Evolutionary conservation across 2,888 invertebrate genomes (phyloP), one percentile per base, ranked within the genome.

Genomic region (Esperia sulphurella): DNA sequence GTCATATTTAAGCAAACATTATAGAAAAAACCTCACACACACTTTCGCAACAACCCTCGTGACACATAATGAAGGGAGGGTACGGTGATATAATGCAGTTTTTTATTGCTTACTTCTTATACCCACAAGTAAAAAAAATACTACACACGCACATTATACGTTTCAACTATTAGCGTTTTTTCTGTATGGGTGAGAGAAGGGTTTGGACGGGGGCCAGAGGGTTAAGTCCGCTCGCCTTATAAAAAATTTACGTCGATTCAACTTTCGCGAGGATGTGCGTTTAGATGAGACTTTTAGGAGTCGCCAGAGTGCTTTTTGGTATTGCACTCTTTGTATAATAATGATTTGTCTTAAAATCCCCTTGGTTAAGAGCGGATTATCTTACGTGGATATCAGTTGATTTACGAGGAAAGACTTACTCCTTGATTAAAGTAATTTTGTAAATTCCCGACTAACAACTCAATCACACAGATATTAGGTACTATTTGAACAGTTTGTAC

Each of bases 61-160:
- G 76, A 74, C 82, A 75, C 71, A 73, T 84, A 83, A 86, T 82
- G 83, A 83, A 79, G 82, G 86, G 85, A 82, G 86, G 84, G 81
- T 73, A 78, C 72, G 65, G 78, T 86, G 87, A 87, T 89, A 88
- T 88, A 89, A 87, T 88, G 89, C 87, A 85, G 79, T 88, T 89
- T 89, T 89, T 89, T 89, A 87, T 87, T 86, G 83, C 87, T 76
- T 72, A 73, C 84, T 88, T 79, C 83, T 83, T 79, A 79, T 83
- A 86, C 85, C 83, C 87, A 85, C 83, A 83, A 80, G 78, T 71
- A 83, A 86, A 85, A 84, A 80, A 84, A 82, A 80, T 61, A 69
- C 81, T 75, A 75, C 78, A 76, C 79, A 73, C 76, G 75, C 76
- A 76, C 75, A 79, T 76, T 79, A 80, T 78, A 83, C 83, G 80